Percentiles rank a stretch among this genome's conserved stretches.
phyloP scores from a whole-genome alignment of 2,888 invertebrate genomes.

The Abrostola triplasia region DNA sequence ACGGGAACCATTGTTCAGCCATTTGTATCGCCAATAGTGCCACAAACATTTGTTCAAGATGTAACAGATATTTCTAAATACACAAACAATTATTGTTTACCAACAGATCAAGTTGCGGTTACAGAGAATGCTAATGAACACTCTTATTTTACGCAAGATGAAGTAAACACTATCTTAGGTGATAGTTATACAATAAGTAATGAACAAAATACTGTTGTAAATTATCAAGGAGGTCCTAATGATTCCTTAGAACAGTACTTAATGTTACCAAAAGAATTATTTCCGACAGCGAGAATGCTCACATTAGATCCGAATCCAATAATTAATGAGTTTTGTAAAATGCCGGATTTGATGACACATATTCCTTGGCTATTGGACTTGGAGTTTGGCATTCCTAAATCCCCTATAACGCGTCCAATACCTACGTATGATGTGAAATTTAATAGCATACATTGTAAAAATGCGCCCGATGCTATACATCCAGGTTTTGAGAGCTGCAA shows the following conservation, averaged over 20 bases:
- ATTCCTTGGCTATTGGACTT: slow-evolving; percentile 75
- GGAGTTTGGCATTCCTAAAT: slow-evolving; percentile 73
- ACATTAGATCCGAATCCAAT: slow-evolving; percentile 73
- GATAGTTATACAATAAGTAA: not conserved
- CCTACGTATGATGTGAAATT: slow-evolving; percentile 72
- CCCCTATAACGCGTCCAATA: slow-evolving; percentile 65
- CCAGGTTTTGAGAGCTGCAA: slow-evolving; percentile 75
- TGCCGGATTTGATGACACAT: slow-evolving; percentile 60
- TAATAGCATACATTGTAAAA: slow-evolving; percentile 74
- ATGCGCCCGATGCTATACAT: slow-evolving; percentile 71
- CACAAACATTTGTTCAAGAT: slow-evolving; percentile 19
- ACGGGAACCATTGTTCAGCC: slow-evolving; percentile 24
- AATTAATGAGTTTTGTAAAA: slow-evolving; percentile 75
- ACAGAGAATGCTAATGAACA: not conserved
- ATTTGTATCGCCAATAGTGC: slow-evolving; percentile 28
- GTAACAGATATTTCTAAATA: slow-evolving; percentile 8
- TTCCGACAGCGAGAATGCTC: slow-evolving; percentile 70
- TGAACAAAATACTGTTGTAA: slow-evolving; percentile 10
- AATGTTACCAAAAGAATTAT: slow-evolving; percentile 68
- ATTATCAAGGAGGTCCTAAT: not conserved
- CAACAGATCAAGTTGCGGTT: not conserved
- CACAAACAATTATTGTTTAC: slow-evolving; percentile 13
- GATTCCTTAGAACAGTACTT: slow-evolving; percentile 67
- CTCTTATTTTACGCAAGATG: slow-evolving; percentile 9
- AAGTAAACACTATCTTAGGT: not conserved